Evolutionary conservation across 1,140 invertebrate species (phyloP).

Genomic region (Halictus rubicundus): DNA sequence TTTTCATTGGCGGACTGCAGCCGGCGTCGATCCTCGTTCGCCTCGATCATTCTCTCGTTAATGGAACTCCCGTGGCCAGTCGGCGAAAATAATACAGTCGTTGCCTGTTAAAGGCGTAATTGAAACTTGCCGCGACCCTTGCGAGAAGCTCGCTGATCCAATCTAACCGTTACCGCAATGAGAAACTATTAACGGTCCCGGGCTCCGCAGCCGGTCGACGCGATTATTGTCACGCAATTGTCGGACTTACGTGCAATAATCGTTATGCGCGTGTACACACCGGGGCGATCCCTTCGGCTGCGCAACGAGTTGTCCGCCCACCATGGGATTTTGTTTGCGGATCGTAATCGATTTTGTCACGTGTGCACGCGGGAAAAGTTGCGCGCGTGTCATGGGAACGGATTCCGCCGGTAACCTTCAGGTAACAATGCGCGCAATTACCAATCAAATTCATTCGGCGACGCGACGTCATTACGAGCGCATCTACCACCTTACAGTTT

Average conservation of each 20-base stretch:
- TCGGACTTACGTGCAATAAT: neutral
- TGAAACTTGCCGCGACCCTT: conserved; percentile 16
- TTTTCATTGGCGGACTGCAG: too few species aligned
- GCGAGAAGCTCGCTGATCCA: neutral
- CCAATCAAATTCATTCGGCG: too few species aligned
- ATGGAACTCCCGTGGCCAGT: neutral
- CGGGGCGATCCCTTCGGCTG: too few species aligned
- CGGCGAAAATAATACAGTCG: conserved; percentile 17
- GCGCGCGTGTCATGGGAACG: too few species aligned
- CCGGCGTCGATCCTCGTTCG: neutral
- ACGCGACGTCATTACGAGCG: too few species aligned
- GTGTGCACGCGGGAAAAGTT: neutral
- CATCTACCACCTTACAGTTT: too few species aligned
- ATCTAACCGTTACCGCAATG: neutral
- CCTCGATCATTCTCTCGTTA: conserved; percentile 38
- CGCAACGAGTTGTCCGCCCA: neutral
- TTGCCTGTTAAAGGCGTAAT: conserved; percentile 14
- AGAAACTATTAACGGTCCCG: neutral
- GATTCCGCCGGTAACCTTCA: too few species aligned
- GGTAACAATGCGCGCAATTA: too few species aligned
- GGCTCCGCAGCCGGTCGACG: neutral
- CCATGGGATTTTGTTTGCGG: neutral
- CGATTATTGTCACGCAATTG: neutral
- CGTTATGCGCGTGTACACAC: neutral
- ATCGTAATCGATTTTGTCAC: neutral